phyloP scores from a whole-genome alignment of 1,140 invertebrate genomes.

The Diuraphis noxia region DNA sequence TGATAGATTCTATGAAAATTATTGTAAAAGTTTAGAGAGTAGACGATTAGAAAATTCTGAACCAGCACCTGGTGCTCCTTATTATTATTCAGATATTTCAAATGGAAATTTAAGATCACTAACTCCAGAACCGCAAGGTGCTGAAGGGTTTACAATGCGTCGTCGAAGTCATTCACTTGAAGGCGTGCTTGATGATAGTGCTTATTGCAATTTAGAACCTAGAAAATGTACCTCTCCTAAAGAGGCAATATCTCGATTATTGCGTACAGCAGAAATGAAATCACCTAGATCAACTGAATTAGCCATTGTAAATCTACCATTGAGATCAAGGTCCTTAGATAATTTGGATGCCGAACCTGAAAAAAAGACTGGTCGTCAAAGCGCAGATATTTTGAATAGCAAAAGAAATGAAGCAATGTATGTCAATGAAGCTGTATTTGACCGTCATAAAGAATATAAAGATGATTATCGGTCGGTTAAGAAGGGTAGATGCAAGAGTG shows the following conservation, averaged over 20 bases:
- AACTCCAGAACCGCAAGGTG: conserved; percentile 56
- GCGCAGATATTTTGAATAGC: conserved; percentile 55
- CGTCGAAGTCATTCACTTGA: conserved; percentile 67
- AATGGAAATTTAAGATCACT: conserved; percentile 58
- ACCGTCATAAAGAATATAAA: conserved; percentile 56
- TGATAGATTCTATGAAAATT: conserved; percentile 52
- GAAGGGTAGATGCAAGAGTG: conserved; percentile 51
- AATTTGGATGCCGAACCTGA: conserved; percentile 67
- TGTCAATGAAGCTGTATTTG: conserved; percentile 69
- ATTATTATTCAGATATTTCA: conserved; percentile 83
- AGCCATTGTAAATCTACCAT: conserved; percentile 31
- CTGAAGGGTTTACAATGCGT: conserved; percentile 52
- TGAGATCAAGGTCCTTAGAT: conserved; percentile 70
- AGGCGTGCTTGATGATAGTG: conserved; percentile 66
- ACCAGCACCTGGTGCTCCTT: conserved; percentile 66
- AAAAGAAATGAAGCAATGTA: conserved; percentile 63
- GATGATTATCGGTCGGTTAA: conserved; percentile 57
- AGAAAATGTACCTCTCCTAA: conserved; percentile 55
- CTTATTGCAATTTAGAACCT: conserved; percentile 46
- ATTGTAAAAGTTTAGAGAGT: conserved; percentile 56
- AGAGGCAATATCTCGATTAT: conserved; percentile 56
- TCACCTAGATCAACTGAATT: conserved; percentile 60
- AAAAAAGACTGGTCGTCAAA: conserved; percentile 54
- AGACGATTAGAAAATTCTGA: conserved; percentile 59
- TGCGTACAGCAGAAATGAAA: conserved; percentile 70